These are phyloP conservation scores for Himalopsyche anomala DNA, from an alignment of 2,888 invertebrate genomes.

Conservation along the genomic window DNA sequence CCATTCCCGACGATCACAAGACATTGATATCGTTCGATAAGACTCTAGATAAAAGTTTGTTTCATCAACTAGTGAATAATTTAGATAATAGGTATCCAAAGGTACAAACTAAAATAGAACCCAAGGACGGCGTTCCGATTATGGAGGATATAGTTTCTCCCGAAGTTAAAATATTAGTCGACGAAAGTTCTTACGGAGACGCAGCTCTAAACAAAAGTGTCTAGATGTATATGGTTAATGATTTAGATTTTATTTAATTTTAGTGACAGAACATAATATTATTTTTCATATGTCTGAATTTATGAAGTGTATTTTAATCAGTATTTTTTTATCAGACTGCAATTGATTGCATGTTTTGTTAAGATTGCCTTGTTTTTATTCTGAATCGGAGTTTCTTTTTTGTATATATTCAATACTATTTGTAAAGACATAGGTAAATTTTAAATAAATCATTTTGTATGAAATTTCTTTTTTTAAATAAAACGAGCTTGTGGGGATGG, in stretches of 20 bases:
- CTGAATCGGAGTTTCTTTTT: background rate
- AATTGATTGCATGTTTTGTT: background rate
- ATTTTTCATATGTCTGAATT: conserved; percentile 36
- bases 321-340: conserved; percentile 27
- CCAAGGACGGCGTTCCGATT: conserved; percentile 56
- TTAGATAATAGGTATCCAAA: conserved; percentile 60
- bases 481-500: too few relatives aligned
- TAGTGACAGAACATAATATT: conserved; percentile 6
- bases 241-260: conserved; percentile 32
- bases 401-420: background rate
- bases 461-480: background rate
- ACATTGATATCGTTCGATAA: conserved; percentile 62
- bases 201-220: conserved; percentile 52
- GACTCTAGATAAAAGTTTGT: conserved; percentile 62
- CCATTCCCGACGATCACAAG: conserved; percentile 56
- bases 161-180: conserved; percentile 62
- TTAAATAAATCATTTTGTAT: conserved; percentile 24
- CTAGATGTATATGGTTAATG: conserved; percentile 28
- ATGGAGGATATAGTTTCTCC: conserved; percentile 57
- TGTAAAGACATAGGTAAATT: conserved; percentile 7
- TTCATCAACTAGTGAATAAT: conserved; percentile 54
- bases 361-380: background rate
- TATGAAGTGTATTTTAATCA: conserved; percentile 38
- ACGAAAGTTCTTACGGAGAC: conserved; percentile 14
- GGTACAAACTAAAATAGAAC: conserved; percentile 64